Base-by-base conservation (phyloP, 2,797 vertebrate species). In the Crenuchus spilurus region DNA sequence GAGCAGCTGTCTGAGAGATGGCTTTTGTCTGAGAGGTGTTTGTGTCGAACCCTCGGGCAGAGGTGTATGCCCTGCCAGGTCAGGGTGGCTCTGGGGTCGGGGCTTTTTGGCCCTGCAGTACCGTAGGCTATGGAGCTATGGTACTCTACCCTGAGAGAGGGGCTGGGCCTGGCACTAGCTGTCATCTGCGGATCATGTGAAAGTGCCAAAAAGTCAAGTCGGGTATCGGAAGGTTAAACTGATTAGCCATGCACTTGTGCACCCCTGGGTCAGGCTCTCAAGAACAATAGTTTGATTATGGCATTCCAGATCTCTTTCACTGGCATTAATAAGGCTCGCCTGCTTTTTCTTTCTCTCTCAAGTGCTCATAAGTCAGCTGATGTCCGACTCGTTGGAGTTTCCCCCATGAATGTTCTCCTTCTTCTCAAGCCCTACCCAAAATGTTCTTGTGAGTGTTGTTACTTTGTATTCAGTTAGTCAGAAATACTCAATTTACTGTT, bases 201-300 rank as follows among this genome's bases (percentile, higher is more conserved):
- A 87, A 79, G 85, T 87, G 83, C 81, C 83, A 85, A 79, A 65
- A 80, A 85, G 86, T 78, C 82, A 88, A 87, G 83, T 82, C 77
- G 78, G 77, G 80, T 82, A 83, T 83, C 81, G 84, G 84, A 87
- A 89, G 88, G 90, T 92, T 91, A 91, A 92, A 93, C 89, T 93
- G 91, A 93, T 92, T 92, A 92, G 89, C 84, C 85, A 90, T 91
- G 90, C 89, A 88, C 87, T 90, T 87, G 84, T 88, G 87, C 88
- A 89, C 86, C 78, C 52, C 80, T 82, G 78, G 88, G 89, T 91
- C 87, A 92, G 85, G 87, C 88, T 89, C 76, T 83, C 85, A 88
- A 90, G 88, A 91, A 91, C 90, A 92, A 91, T 91, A 90, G 91
- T 89, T 83, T 91, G 88, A 91, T 92, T 92, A 91, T 90, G 85